phyloP scores from a whole-genome alignment of 2,888 invertebrate genomes.

The Beris morrisii region DNA sequence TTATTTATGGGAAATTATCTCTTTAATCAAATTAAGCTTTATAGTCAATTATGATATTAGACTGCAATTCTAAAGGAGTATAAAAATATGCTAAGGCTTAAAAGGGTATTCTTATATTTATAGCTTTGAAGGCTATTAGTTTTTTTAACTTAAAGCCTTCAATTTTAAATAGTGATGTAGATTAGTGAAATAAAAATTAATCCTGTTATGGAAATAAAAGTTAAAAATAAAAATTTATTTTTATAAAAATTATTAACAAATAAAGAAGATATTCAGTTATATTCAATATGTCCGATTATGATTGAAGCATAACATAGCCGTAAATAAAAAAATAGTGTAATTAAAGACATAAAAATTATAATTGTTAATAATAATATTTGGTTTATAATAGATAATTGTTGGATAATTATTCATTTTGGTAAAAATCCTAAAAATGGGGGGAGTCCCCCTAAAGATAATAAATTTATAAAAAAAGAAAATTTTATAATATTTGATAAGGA shows the following conservation, averaged over 20 bases:
- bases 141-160: slow-evolving; percentile 64
- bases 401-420: slow-evolving; percentile 64
- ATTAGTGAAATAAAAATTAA: slow-evolving; percentile 46
- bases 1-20: slow-evolving; percentile 61
- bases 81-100: slow-evolving; percentile 60
- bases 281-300: slow-evolving; percentile 55
- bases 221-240: slow-evolving; percentile 44
- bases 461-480: slow-evolving; percentile 60
- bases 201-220: slow-evolving; percentile 47
- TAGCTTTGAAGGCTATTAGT: slow-evolving; percentile 68
- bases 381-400: slow-evolving; percentile 58
- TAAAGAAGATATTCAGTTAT: slow-evolving; percentile 51
- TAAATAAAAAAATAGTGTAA: slow-evolving; percentile 62
- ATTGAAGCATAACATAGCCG: slow-evolving; percentile 59
- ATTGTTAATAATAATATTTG: slow-evolving; percentile 56
- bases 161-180: slow-evolving; percentile 43
- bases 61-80: slow-evolving; percentile 64
- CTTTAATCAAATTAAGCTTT: slow-evolving; percentile 59
- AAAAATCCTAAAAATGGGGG: slow-evolving; percentile 66
- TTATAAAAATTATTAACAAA: slow-evolving; percentile 50
- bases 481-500: slow-evolving; percentile 56
- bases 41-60: slow-evolving; percentile 63
- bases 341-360: slow-evolving; percentile 60
- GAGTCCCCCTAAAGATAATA: slow-evolving; percentile 62
- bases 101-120: slow-evolving; percentile 58